Evolutionary conservation across 1,140 invertebrate genomes (phyloP).

Genomic region (Nasonia giraulti): DNA sequence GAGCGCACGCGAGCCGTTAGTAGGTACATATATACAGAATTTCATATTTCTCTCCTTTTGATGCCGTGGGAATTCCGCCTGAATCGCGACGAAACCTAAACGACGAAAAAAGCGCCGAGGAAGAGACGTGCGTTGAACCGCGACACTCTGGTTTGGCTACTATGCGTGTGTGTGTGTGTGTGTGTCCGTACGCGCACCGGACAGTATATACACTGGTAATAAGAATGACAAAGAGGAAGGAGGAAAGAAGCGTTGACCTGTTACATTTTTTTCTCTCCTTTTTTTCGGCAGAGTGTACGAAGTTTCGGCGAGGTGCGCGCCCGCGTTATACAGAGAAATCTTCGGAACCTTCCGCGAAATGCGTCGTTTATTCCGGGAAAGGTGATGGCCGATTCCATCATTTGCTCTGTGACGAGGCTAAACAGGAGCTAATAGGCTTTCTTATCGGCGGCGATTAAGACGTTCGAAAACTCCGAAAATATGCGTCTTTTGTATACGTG

Average conservation of each 20-base stretch:
- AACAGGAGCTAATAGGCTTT: no score
- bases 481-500: background rate
- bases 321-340: background rate
- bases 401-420: no score
- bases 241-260: background rate
- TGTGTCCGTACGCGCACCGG: no score
- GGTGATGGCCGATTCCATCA: background rate
- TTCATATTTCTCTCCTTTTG: background rate
- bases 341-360: background rate
- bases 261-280: slow-evolving; percentile 5
- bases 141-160: slow-evolving; percentile 38
- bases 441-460: no score
- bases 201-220: background rate
- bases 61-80: slow-evolving; percentile 38
- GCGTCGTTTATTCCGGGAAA: background rate
- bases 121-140: slow-evolving; percentile 20
- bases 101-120: background rate
- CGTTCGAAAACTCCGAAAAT: background rate
- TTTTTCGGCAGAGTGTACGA: background rate
- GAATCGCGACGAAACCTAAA: slow-evolving; percentile 41
- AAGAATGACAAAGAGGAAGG: slow-evolving; percentile 8
- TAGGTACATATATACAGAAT: background rate
- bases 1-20: background rate
- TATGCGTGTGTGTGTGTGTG: background rate
- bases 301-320: no score